Conservation (phyloP, 2,797 vertebrate species). For the Anguilla obscura region DNA sequence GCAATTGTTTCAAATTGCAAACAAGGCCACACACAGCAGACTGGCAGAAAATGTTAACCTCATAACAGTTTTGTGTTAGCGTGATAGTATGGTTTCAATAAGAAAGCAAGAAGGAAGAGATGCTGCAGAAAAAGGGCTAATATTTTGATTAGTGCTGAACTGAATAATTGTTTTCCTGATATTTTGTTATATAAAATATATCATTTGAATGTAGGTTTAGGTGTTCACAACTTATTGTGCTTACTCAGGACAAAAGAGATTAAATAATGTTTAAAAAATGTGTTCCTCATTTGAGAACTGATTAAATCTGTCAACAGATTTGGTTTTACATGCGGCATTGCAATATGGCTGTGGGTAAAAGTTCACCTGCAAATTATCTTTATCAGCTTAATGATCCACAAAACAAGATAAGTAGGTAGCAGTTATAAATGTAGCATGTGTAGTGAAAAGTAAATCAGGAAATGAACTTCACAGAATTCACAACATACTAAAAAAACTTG, state of each 20-base stretch:
- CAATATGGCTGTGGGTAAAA: background rate
- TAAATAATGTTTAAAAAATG: background rate
- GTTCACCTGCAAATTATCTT: background rate
- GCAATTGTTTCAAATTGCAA: background rate
- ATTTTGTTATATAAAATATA: background rate
- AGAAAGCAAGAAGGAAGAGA: constrained; percentile 20
- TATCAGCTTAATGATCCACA: background rate
- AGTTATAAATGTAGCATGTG: background rate
- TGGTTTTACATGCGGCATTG: background rate
- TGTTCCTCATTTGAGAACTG: background rate
- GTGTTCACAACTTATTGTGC: background rate
- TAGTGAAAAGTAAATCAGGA: background rate
- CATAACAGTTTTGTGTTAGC: background rate
- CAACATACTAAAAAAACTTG: background rate
- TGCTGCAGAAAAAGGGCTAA: constrained; percentile 3
- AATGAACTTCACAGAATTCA: background rate
- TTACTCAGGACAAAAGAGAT: background rate
- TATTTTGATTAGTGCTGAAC: background rate
- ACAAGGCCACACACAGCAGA: constrained; percentile 9
- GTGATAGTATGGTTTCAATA: constrained; percentile 20
- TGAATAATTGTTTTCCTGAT: background rate
- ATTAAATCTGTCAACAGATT: background rate
- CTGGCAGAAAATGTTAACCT: background rate
- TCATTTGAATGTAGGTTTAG: background rate
- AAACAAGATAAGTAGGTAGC: background rate